Evolutionary conservation across 2,113 vertebrate species (phyloP).

Genomic region (Bolborhynchus lineola): DNA sequence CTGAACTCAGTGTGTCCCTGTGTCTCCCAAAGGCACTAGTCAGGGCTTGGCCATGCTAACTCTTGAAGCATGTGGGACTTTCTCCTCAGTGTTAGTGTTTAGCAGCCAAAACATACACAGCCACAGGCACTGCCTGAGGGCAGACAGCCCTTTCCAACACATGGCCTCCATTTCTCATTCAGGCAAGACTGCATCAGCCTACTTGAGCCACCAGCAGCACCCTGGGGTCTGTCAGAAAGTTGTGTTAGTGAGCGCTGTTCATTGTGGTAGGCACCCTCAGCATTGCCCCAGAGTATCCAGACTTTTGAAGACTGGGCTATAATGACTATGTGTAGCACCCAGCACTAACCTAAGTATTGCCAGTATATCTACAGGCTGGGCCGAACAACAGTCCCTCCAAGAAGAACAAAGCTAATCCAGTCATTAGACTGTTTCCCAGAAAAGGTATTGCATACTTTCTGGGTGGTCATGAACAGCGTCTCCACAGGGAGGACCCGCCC

Average conservation of each 20-base stretch:
- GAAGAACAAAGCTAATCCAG: neutral
- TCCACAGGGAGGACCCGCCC: neutral
- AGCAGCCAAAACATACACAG: accelerated
- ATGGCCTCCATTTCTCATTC: neutral
- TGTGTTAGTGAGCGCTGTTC: neutral
- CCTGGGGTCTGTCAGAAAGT: neutral
- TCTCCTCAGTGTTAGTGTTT: neutral
- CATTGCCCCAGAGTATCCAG: neutral
- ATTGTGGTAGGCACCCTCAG: neutral
- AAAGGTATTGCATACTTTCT: neutral
- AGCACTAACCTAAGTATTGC: neutral
- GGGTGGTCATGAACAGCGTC: neutral
- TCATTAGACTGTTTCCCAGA: neutral
- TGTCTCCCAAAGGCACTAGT: neutral
- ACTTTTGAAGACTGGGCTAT: neutral
- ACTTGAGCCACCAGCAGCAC: neutral
- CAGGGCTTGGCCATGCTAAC: neutral
- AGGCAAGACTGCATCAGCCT: neutral
- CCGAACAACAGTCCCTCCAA: neutral
- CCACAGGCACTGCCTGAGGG: neutral
- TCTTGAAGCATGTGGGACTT: neutral
- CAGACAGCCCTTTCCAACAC: neutral
- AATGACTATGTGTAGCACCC: neutral
- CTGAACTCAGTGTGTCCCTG: neutral
- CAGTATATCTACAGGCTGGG: neutral